These are phyloP conservation scores for Tachysurus vachellii DNA, from an alignment of 2,113 vertebrate species.

Conservation along the genomic window DNA sequence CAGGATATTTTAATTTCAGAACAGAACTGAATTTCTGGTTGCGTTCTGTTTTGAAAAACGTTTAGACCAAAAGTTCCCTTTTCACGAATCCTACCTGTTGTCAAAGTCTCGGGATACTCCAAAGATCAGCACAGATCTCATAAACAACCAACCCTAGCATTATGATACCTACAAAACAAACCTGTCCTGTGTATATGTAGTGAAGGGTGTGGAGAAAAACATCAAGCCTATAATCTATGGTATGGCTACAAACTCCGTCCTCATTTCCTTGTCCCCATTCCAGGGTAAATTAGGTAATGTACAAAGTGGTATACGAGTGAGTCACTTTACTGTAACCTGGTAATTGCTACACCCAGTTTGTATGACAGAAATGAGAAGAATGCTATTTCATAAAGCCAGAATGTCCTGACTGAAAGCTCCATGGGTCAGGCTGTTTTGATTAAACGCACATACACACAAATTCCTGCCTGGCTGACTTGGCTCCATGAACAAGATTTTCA, in stretches of 20 bases:
- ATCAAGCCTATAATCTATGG: slow-evolving; percentile 2
- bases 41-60: background rate
- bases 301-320: slow-evolving; percentile 28
- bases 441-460: slow-evolving; percentile 26
- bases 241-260: background rate
- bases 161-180: slow-evolving; percentile 12
- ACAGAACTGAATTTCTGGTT: background rate
- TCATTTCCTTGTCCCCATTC: background rate
- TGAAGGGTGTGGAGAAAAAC: slow-evolving; percentile 15
- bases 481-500: slow-evolving; percentile 24
- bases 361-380: slow-evolving; percentile 30
- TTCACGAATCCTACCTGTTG: background rate
- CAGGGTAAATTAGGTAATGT: background rate
- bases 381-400: slow-evolving; percentile 17
- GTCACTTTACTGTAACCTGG: slow-evolving; percentile 42
- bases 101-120: background rate
- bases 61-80: background rate
- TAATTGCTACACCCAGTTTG: slow-evolving; percentile 23
- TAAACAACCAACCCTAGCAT: slow-evolving; percentile 13
- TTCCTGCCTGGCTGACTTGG: slow-evolving; percentile 50
- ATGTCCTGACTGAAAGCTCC: slow-evolving; percentile 35
- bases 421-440: slow-evolving; percentile 41
- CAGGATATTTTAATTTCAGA: background rate
- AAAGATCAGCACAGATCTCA: background rate
- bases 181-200: background rate